Conservation (phyloP, 1,140 invertebrate genomes). For the Conopomorpha cramerella region DNA sequence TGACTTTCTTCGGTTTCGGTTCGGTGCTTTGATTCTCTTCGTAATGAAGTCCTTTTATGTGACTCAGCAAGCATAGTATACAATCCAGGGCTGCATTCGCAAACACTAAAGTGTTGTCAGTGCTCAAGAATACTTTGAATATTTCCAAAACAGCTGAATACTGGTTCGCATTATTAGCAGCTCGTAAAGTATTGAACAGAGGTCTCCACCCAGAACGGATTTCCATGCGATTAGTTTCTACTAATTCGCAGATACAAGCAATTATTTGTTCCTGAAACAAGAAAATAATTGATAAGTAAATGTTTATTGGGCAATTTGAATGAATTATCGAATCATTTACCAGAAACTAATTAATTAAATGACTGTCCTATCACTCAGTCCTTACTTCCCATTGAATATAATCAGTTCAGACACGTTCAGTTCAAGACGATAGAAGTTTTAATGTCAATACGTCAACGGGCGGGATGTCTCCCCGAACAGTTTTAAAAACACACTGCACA, state of each 20-base stretch:
- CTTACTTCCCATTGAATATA: too few species aligned
- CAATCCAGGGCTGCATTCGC: constrained; percentile 93
- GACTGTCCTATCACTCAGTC: too few species aligned
- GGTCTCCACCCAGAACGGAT: constrained; percentile 93
- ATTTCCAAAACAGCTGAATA: constrained; percentile 85
- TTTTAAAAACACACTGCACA: background rate
- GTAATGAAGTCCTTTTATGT: constrained; percentile 64
- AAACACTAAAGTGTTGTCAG: constrained; percentile 90
- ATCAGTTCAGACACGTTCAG: too few species aligned
- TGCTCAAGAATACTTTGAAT: constrained; percentile 89
- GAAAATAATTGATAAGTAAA: constrained; percentile 4
- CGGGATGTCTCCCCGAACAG: too few species aligned
- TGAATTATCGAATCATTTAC: too few species aligned
- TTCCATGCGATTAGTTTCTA: constrained; percentile 89
- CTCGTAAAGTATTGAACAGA: constrained; percentile 86
- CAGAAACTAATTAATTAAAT: too few species aligned
- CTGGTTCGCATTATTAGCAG: constrained; percentile 74
- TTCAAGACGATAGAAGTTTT: too few species aligned
- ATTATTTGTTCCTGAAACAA: constrained; percentile 80
- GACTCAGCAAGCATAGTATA: constrained; percentile 81
- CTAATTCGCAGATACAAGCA: constrained; percentile 92
- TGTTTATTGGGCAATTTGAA: background rate
- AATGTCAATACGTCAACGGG: too few species aligned
- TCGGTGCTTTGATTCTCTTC: constrained; percentile 43
- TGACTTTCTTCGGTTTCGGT: constrained; percentile 39